Base-by-base conservation (phyloP, 2,797 vertebrate genomes). In the Alcedo quadribrachys region DNA sequence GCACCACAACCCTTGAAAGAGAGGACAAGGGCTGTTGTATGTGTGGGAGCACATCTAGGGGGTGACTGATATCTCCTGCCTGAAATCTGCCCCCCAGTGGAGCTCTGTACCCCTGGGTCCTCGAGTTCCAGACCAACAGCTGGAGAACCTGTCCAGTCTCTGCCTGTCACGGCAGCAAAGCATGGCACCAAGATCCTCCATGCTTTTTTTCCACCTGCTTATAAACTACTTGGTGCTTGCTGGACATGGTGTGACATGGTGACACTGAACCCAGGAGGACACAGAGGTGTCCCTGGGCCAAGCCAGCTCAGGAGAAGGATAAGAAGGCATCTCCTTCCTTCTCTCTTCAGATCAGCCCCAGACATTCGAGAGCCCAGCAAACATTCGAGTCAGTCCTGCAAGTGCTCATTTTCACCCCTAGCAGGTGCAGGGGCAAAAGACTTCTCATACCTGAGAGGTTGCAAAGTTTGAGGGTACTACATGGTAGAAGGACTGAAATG, bases 21-120 rank as follows among this genome's bases (percentile, higher is more conserved):
- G 16, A 18, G 25, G 1, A 45, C 37, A 73, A 55, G 32, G 15
- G 25, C 85, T 82, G 50, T n/a, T 54, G 9, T 40, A 35, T 0
- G 1, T 0, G 0, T 30, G 30, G 46, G 60, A 67, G 33, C 2
- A 1, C 25, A 66, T 48, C 32, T 0, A 0, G 43, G 8, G 48
- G 8, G 15, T 67, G 58, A 89, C 19, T 0, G 0, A 67, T 14
- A 48, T 46, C 51, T 84, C 35, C 79, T 42, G 13, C 16, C 30
- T 4, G 1, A 86, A 73, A 53, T 17, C 67, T 40, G 63, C 3
- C 5, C 65, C 22, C 11, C 9, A 11, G 20, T 60, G 79, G 25
- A 55, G n/a, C 45, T 83, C 35, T 73, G 55, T 2, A 2, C 11
- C 15, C 32, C 0, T 0, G 18, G 8, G 14, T 65, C 33, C n/a